Conservation (phyloP, 1,140 invertebrate species). For the Alviniconcha marisindica region DNA sequence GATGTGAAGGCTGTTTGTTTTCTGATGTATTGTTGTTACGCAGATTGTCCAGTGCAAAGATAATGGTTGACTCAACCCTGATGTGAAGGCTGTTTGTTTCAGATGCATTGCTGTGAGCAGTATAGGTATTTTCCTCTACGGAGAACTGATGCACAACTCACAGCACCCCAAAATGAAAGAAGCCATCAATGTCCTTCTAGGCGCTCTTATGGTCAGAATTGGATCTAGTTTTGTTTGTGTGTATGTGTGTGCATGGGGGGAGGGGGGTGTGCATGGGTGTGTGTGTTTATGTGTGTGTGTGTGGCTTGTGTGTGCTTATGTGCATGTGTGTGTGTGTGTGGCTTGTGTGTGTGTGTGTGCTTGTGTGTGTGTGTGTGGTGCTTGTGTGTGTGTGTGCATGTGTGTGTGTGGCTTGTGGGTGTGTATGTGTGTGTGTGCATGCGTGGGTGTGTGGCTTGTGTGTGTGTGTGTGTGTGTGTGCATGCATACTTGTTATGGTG, state of each 20-base stretch:
- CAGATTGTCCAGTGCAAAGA: too few species aligned
- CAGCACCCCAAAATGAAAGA: constrained; percentile 86
- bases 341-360: background rate
- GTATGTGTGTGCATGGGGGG: constrained; percentile 89
- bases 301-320: background rate
- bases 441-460: too few species aligned
- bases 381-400: background rate
- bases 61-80: background rate
- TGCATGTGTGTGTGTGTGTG: too few species aligned
- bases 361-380: background rate
- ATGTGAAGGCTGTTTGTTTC: constrained; percentile 26
- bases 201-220: constrained; percentile 86
- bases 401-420: background rate
- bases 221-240: constrained; percentile 48
- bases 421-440: too few species aligned
- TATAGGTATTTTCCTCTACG: constrained; percentile 90
- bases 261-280: too few species aligned
- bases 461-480: constrained; percentile 8
- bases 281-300: background rate
- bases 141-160: constrained; percentile 81
- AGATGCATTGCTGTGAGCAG: constrained; percentile 91
- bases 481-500: background rate
- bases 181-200: constrained; percentile 90
- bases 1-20: too few species aligned
- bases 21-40: too few species aligned